A percentile compares a stretch with the other conserved stretches of the same genome.
Evolutionary conservation across 2,797 vertebrate species (phyloP).

Genomic region (Poliocrania exsul): DNA sequence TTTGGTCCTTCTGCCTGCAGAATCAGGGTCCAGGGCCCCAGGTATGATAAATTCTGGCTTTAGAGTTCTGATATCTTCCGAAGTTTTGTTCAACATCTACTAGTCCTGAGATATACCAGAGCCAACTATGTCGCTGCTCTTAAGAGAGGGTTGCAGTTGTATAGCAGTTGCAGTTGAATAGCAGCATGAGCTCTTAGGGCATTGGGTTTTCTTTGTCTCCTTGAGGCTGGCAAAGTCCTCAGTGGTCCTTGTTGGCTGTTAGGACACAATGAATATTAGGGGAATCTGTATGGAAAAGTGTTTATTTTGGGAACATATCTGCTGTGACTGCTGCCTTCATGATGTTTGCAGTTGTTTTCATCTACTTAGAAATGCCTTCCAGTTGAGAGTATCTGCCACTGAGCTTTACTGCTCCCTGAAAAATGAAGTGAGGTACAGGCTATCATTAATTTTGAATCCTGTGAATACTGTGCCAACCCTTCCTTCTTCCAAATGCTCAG

Average conservation of each 20-base stretch:
- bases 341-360: background rate
- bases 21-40: too few relatives aligned
- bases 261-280: background rate
- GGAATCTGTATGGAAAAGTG: background rate
- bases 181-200: background rate
- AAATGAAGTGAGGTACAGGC: background rate
- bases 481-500: constrained; percentile 21
- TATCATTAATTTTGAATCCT: constrained; percentile 34
- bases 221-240: background rate
- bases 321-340: background rate
- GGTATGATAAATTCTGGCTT: background rate
- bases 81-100: background rate
- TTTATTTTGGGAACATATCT: background rate
- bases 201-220: background rate
- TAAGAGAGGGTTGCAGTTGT: background rate
- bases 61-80: background rate
- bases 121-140: background rate
- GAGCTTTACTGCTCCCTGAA: constrained; percentile 10
- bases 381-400: background rate
- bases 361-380: background rate
- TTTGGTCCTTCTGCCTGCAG: background rate
- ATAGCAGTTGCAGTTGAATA: background rate
- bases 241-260: background rate
- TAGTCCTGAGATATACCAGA: background rate
- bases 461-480: background rate